These are phyloP conservation scores for Pantherophis guttatus DNA, from an alignment of 2,113 vertebrate species.

Conservation along the genomic window DNA sequence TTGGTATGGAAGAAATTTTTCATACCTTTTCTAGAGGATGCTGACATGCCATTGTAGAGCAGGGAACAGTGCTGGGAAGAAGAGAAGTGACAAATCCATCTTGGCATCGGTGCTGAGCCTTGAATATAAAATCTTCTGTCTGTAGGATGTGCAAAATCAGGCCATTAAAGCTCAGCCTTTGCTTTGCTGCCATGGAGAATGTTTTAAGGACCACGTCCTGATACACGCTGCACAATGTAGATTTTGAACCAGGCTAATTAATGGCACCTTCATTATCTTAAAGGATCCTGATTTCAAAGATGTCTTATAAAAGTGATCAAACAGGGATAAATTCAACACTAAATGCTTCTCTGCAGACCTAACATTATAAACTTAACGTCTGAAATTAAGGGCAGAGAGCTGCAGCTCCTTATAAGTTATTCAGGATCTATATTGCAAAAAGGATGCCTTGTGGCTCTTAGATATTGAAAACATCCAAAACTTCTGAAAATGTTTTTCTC, in stretches of 20 bases:
- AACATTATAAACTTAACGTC: not conserved
- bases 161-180: not conserved
- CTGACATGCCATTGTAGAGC: not conserved
- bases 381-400: not conserved
- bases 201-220: not conserved
- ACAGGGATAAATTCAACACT: not conserved
- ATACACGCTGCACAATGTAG: not conserved
- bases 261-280: not conserved
- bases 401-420: conserved; percentile 2
- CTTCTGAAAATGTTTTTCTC: not conserved
- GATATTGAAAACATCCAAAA: not conserved
- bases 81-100: not conserved
- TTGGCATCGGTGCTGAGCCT: not conserved
- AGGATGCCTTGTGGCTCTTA: not conserved
- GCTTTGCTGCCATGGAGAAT: not conserved
- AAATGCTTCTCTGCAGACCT: not conserved
- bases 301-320: not conserved
- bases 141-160: not conserved
- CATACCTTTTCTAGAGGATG: not conserved
- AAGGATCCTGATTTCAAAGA: not conserved
- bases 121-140: not conserved
- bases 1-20: not conserved
- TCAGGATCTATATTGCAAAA: not conserved
- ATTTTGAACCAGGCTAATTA: not conserved
- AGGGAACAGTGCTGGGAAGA: not conserved